Evolutionary conservation across 1,140 invertebrate species (phyloP).

Genomic region (Lethrus apterus): DNA sequence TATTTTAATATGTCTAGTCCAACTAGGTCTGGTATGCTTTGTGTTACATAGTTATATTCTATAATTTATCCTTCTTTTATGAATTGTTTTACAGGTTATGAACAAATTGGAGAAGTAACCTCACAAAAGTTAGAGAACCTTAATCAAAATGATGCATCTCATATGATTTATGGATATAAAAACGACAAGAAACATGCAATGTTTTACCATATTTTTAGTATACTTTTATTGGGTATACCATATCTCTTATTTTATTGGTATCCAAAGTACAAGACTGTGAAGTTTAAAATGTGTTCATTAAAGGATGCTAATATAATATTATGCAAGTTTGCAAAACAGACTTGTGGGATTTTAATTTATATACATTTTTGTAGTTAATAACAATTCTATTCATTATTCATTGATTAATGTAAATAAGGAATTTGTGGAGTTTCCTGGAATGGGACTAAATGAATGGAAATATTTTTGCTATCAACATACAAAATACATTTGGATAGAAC

Average conservation of each 20-base stretch:
- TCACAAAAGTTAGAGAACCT: too few species aligned
- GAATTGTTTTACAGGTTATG: too few species aligned
- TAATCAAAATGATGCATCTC: too few species aligned
- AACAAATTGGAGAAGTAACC: too few species aligned
- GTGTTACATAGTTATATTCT: too few species aligned
- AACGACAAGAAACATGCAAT: too few species aligned
- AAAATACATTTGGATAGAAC: slow-evolving; percentile 47
- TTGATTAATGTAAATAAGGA: slow-evolving; percentile 41
- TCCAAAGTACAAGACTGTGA: slow-evolving; percentile 43
- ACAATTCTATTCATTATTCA: slow-evolving; percentile 41
- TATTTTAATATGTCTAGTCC: too few species aligned
- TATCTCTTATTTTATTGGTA: slow-evolving; percentile 47
- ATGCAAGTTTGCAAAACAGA: slow-evolving; percentile 37
- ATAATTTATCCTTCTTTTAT: too few species aligned
- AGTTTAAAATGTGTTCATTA: slow-evolving; percentile 47
- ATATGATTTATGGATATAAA: too few species aligned
- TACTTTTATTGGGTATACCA: slow-evolving; percentile 44
- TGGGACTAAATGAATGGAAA: slow-evolving; percentile 40
- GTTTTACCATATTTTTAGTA: slow-evolving; percentile 43
- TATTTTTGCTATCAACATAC: slow-evolving; percentile 49
- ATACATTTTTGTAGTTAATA: slow-evolving; percentile 40
- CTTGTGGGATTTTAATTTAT: slow-evolving; percentile 11
- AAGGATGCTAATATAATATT: slow-evolving; percentile 45
- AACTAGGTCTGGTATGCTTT: too few species aligned
- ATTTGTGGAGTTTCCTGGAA: slow-evolving; percentile 42